Base-by-base conservation (phyloP, 2,797 vertebrate species). In the Pristis pectinata region DNA sequence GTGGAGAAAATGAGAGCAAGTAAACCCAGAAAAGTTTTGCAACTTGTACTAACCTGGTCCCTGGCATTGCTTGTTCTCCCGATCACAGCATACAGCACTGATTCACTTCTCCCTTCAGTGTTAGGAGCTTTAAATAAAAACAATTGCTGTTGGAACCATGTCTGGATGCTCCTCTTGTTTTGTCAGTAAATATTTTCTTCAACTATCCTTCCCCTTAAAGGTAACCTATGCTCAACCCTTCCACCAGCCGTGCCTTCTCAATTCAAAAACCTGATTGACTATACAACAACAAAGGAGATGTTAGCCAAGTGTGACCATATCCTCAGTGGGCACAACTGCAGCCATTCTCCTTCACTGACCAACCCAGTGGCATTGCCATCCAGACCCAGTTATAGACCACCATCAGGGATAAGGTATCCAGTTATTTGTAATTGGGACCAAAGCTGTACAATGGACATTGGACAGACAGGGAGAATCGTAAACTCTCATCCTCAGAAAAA, bases 121-220 rank as follows among this genome's bases (percentile, higher is more conserved):
- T 53, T 76, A 17, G 30, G 24, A 56, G 70, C 92, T 94, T 94
- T 72, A 76, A 94, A 94, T 72, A 94, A 49, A 94, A 76, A 94
- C 30, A 94, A 74, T 72, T 91, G 67, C 72, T 49, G 49, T 94
- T 94, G 70, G 92, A 94, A 94, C 44, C 44, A 93, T 41, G 37
- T 93, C 15, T 64, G n/a, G 89, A 44, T 74, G 30, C 13, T 72
- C 37, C n/a, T 10, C 67, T 30, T 91, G n/a, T 41, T 41, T 41
- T 91, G 49, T 41, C 22, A 67, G 19, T 37, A 10, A 67, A 91
- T 41, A 91, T 44, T 64, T 9, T 8, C n/a, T 37, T n/a, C n/a
- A 64, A 64, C 37, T 64, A 22, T 15, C n/a, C 24, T 37, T 19
- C 2, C 2, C 19, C 59, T 37, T 87, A 61, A 59, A 59, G 13